Percentiles rank a stretch among this genome's conserved stretches.
These are phyloP conservation scores for Bombycilla garrulus DNA, from an alignment of 2,113 vertebrate genomes.

Conservation along the genomic window DNA sequence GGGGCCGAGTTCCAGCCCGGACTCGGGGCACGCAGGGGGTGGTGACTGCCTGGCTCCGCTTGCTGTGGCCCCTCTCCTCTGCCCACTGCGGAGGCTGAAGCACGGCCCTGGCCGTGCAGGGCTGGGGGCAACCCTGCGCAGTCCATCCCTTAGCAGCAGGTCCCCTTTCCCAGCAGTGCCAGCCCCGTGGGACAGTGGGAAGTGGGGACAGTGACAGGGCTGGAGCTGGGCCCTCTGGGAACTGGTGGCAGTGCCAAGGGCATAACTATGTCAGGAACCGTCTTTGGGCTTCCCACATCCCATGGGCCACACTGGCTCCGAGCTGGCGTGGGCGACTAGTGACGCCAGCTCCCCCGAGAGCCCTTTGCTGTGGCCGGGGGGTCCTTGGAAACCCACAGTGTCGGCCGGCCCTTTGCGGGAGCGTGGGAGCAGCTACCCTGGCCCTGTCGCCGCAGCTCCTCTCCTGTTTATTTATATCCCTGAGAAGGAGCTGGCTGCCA, in stretches of 20 bases:
- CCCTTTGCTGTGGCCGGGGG: neutral
- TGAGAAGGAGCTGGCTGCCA: neutral
- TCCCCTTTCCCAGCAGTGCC: neutral
- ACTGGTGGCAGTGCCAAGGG: neutral
- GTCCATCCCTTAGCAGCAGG: accelerated
- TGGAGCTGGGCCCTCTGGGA: neutral
- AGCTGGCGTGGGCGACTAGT: neutral
- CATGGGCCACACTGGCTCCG: neutral
- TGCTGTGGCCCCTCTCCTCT: neutral
- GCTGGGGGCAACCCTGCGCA: accelerated
- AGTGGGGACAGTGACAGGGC: neutral
- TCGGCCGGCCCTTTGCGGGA: neutral
- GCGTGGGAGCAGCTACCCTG: conserved; percentile 39
- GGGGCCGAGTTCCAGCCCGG: accelerated
- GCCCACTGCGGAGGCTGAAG: accelerated
- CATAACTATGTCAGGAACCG: neutral
- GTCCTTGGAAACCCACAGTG: neutral
- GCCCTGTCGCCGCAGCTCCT: neutral
- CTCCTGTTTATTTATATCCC: conserved; percentile 52
- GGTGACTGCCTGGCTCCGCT: neutral
- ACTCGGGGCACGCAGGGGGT: accelerated
- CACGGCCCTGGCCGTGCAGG: neutral
- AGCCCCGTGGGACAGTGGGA: accelerated
- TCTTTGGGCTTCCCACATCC: neutral
- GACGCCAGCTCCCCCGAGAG: neutral